Evolutionary conservation across 2,888 invertebrate genomes (phyloP), one percentile per base, ranked within the genome.

Genomic region (Macaria notata): DNA sequence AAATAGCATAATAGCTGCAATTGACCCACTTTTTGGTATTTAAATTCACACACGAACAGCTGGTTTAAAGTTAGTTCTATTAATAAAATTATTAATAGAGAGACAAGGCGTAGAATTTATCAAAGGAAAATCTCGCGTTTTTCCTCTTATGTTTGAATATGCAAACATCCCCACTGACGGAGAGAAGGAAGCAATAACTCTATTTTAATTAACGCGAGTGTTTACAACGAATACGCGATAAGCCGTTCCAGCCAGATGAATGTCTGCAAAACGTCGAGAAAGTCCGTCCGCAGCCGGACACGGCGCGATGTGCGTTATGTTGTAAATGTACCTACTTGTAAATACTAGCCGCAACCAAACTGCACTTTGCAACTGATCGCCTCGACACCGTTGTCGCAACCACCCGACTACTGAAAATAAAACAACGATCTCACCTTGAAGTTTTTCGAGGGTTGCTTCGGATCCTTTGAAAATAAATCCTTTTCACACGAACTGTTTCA

Each of bases 341-440:
- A 88, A 86, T 85, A 77, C 77, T 74, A 76, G 73, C 72, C 72
- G 76, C 78, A 74, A 79, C 73, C 77, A 81, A 80, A 82, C 78
- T 78, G 82, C 82, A 81, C 75, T 71, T 78, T 79, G 82, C 81
- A 80, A 80, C 72, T 74, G 70, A 64, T 78, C 73, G 74, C 73
- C 73, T 76, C 75, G 71, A 71, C 73, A 74, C 65, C 62, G 72
- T 73, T 76, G 65, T 63, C 61, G 65, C 63, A 67, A 65, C 54
- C 41, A 54, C 56, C 54, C 51, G 30, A 56, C 51, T 44, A 65
- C 50, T 52, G 56, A 68, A 66, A 70, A 54, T 56, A 58, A 70
- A 75, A 70, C 73, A 76, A 70, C 79, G 31, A 42, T 47, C 54
- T 55, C 83, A 89, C 88, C 88, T 88, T 85, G 71, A 71, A 65